Conservation (phyloP, 2,888 invertebrate species). For the Amphipyra berbera region DNA sequence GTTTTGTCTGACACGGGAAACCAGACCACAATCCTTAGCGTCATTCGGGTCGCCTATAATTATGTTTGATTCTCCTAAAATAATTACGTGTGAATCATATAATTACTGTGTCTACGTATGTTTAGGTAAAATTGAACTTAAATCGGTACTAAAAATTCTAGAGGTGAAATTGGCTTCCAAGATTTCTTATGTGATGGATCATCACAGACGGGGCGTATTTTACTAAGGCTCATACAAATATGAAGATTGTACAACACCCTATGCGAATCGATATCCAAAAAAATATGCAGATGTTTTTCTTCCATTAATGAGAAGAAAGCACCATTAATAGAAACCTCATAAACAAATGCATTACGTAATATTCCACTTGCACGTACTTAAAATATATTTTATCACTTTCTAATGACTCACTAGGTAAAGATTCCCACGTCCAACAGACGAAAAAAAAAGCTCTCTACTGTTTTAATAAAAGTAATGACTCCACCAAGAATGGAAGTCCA, state of each 20-base stretch:
- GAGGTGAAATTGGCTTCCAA: too few species aligned
- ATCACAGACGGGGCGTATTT: too few species aligned
- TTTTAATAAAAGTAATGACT: conserved; percentile 44
- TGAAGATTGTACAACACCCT: not conserved
- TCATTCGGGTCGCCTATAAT: too few species aligned
- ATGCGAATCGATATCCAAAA: not conserved
- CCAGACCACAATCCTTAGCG: too few species aligned
- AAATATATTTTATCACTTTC: conserved; percentile 69
- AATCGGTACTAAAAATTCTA: too few species aligned
- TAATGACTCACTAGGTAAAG: conserved; percentile 58
- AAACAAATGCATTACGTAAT: conserved; percentile 51
- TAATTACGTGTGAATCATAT: too few species aligned
- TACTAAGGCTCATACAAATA: too few species aligned
- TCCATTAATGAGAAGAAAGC: conserved; percentile 40
- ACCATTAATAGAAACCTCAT: conserved; percentile 48
- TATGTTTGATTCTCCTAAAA: too few species aligned
- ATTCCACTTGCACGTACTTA: conserved; percentile 48
- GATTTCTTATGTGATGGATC: too few species aligned
- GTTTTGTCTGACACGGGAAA: too few species aligned
- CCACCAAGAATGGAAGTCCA: conserved; percentile 2
- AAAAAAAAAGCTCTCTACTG: conserved; percentile 49
- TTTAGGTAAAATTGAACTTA: too few species aligned
- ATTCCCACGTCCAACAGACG: conserved; percentile 61
- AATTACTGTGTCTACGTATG: too few species aligned
- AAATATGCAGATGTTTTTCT: conserved; percentile 1